Conservation (phyloP, 2,113 vertebrate species). For the Scortum barcoo region DNA sequence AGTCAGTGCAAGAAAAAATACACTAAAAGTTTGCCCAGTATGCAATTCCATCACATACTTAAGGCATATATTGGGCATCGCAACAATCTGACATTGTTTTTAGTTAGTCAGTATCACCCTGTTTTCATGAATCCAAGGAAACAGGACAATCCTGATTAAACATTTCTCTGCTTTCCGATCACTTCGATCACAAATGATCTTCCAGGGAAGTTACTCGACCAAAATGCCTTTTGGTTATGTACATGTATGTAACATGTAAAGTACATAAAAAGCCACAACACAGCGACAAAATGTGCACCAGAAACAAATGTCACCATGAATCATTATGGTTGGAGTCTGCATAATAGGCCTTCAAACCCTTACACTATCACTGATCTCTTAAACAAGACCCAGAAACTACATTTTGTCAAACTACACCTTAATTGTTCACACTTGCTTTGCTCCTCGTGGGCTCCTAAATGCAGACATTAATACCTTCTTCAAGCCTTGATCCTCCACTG, state of each 20-base stretch:
- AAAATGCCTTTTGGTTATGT: constrained; percentile 36
- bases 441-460: constrained; percentile 22
- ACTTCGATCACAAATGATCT: constrained; percentile 21
- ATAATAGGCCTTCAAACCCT: constrained; percentile 27
- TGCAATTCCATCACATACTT: constrained; percentile 32
- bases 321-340: constrained; percentile 39
- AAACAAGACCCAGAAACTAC: constrained; percentile 50
- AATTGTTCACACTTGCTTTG: constrained; percentile 28
- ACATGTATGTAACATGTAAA: constrained; percentile 34
- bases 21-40: constrained; percentile 12
- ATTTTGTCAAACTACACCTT: constrained; percentile 24
- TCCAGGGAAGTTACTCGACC: constrained; percentile 13
- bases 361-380: constrained; percentile 31
- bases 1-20: constrained; percentile 36
- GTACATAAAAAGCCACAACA: constrained; percentile 41
- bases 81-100: constrained; percentile 22
- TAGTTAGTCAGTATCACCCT: not conserved
- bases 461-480: constrained; percentile 51
- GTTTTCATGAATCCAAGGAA: constrained; percentile 13
- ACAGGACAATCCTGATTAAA: not conserved
- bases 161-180: constrained; percentile 11
- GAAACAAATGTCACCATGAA: constrained; percentile 45
- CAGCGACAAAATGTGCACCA: constrained; percentile 25
- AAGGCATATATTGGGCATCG: constrained; percentile 22
- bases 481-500: constrained; percentile 19